phyloP scores from a whole-genome alignment of 2,888 invertebrate genomes.

The Pemphredon lugubris region DNA sequence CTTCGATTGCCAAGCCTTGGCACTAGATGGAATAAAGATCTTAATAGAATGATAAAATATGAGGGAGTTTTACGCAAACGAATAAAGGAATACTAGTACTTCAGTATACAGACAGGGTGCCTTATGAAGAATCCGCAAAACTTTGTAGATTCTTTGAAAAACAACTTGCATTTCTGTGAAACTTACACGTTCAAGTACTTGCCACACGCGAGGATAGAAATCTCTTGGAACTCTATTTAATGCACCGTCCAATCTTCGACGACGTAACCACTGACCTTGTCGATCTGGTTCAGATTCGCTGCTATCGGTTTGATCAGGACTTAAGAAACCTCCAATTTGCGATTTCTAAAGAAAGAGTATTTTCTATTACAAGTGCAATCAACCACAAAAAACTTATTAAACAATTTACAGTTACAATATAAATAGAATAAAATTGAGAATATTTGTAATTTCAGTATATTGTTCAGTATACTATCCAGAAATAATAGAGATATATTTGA shows the following conservation, averaged over 20 bases:
- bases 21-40: conserved; percentile 84
- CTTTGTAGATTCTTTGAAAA: background rate
- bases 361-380: too few relatives aligned
- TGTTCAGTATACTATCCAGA: too few relatives aligned
- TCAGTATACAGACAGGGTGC: too few relatives aligned
- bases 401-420: too few relatives aligned
- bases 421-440: too few relatives aligned
- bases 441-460: too few relatives aligned
- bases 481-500: too few relatives aligned
- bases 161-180: conserved; percentile 8
- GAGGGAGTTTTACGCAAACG: too few relatives aligned
- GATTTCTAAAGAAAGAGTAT: conserved; percentile 79
- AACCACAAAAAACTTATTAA: too few relatives aligned
- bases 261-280: conserved; percentile 98
- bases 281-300: conserved; percentile 86
- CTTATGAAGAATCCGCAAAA: too few relatives aligned
- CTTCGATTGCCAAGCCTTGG: conserved; percentile 96
- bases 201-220: conserved; percentile 98
- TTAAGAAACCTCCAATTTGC: conserved; percentile 82
- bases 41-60: background rate
- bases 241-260: conserved; percentile 97
- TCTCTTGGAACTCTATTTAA: conserved; percentile 97
- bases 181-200: conserved; percentile 90
- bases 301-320: conserved; percentile 74
- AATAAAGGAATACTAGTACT: too few relatives aligned